These are phyloP conservation scores for Telmatochromis sp. DNA, from an alignment of 2,113 vertebrate genomes.

Conservation along the genomic window DNA sequence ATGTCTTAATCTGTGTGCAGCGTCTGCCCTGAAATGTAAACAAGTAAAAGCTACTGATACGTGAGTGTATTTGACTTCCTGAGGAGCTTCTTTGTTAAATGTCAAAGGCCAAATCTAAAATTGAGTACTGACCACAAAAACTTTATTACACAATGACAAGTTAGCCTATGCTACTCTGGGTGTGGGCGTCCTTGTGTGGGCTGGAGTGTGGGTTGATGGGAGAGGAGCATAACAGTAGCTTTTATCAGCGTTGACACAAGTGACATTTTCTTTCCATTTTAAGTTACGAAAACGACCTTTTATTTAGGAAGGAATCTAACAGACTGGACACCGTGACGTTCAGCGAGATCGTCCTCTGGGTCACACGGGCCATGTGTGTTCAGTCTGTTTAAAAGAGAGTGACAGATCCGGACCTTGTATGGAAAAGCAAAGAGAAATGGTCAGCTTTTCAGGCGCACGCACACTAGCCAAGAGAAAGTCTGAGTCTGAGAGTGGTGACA, in stretches of 20 bases:
- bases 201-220: background rate
- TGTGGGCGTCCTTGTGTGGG: background rate
- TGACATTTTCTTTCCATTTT: background rate
- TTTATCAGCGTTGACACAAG: background rate
- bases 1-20: background rate
- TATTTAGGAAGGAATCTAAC: background rate
- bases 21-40: background rate
- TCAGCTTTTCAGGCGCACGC: background rate
- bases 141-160: constrained; percentile 1
- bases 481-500: background rate
- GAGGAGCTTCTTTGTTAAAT: constrained; percentile 39
- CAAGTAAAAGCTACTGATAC: background rate
- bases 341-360: background rate
- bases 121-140: constrained; percentile 6
- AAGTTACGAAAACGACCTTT: background rate
- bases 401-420: constrained; percentile 55
- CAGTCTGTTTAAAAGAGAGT: constrained; percentile 51
- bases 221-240: background rate
- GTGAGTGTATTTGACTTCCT: constrained; percentile 27
- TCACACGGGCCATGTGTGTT: constrained; percentile 8
- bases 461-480: background rate
- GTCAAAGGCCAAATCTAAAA: constrained; percentile 41
- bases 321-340: background rate
- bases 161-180: background rate
- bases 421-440: constrained; percentile 16